Base-by-base conservation (phyloP, 2,113 vertebrate genomes). In the Neolamprologus sp. region DNA sequence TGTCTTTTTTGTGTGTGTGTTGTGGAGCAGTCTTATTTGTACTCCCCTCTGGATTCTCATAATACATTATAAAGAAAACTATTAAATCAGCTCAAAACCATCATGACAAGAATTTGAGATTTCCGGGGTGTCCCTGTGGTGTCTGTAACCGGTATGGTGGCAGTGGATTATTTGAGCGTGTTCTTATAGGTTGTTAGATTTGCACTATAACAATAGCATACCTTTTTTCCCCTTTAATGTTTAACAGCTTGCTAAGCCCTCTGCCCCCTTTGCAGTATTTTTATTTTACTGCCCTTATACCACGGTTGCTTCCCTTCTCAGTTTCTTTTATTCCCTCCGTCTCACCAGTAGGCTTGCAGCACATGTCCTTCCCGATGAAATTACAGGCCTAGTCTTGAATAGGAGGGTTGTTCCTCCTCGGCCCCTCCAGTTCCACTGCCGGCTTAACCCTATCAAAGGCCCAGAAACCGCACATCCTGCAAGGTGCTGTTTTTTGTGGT, bases 301-400 rank as follows among this genome's bases (percentile, higher is more conserved):
- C 1, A 26, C 53, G 58, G 3, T 53, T 9, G 47, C 82, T 33
- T 55, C n/a, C 7, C 47, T 51, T 81, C 51, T 78, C 40, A 6
- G 2, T 51, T 54, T 63, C 73, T 75, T n/a, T n/a, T 9, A 11
- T 80, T 80, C 81, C n/a, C 35, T 73, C 14, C 51, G 28, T 82
- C 54, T 63, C 84, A 58, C 53, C 83, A 79, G 71, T 2, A 35
- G 53, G 37, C 75, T 57, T 81, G 68, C 83, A 84, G 60, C 90
- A 88, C 63, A 86, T 84, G 51, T 71, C 85, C 57, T 80, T 71
- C 81, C 82, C 75, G 87, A 88, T 87, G 79, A 88, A 95, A 92
- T 93, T 93, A 91, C 78, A 93, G 90, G 88, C 80, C 87, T 82
- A 16, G 75, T 91, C 92, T 92, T 93, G 91, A 95, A 95, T 95